A percentile compares a stretch with the other conserved stretches of the same genome.
Evolutionary conservation across 1,140 invertebrate genomes (phyloP).

Genomic region (Drosophila pseudoananassae): DNA sequence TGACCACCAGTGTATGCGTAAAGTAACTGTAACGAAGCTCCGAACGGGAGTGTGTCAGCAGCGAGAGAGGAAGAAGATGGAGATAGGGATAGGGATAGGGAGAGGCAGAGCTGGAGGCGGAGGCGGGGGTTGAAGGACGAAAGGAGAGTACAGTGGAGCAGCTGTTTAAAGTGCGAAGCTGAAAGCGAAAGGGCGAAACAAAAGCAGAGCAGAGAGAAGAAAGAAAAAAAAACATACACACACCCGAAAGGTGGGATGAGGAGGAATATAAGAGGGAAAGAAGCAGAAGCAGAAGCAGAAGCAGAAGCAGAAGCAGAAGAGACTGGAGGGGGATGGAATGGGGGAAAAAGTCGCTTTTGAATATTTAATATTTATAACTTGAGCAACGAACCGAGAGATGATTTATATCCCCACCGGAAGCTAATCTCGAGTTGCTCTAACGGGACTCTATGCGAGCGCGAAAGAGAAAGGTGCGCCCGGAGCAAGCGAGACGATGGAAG

Average conservation of each 20-base stretch:
- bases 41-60: constrained; percentile 34
- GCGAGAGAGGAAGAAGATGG: constrained; percentile 3
- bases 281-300: not conserved
- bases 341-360: constrained; percentile 66
- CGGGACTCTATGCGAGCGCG: constrained; percentile 24
- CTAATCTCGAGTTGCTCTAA: constrained; percentile 79
- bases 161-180: constrained; percentile 71
- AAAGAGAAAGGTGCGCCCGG: constrained; percentile 11
- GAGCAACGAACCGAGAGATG: constrained; percentile 79
- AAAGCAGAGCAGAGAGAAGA: constrained; percentile 41
- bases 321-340: constrained; percentile 12
- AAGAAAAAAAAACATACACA: constrained; percentile 5
- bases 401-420: constrained; percentile 80
- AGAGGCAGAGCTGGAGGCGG: not conserved
- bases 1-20: constrained; percentile 71
- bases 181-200: constrained; percentile 72
- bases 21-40: constrained; percentile 71
- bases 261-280: constrained; percentile 22
- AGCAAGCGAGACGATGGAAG: not conserved
- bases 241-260: constrained; percentile 1
- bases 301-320: too few species aligned
- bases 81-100: not conserved
- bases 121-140: not conserved
- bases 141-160: constrained; percentile 41
- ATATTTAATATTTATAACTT: constrained; percentile 82